A percentile compares a stretch with the other conserved stretches of the same genome.
Evolutionary conservation across 2,888 invertebrate species (phyloP).

Genomic region (Drosophila kokeensis): DNA sequence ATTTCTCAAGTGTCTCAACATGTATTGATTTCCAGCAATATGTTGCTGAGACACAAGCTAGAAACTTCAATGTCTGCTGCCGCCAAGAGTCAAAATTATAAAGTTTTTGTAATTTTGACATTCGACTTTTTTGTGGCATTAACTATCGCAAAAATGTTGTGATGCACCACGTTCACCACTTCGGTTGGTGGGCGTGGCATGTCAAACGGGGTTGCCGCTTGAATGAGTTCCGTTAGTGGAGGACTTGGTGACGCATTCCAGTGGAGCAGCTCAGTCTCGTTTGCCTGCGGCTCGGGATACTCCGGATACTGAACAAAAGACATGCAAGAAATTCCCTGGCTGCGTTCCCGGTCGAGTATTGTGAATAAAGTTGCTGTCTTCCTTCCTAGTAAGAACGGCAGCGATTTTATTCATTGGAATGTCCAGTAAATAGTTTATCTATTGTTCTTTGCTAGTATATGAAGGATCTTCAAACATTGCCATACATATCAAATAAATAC

Average conservation of each 20-base stretch:
- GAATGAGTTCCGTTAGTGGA: conserved; percentile 25
- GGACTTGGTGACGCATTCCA: conserved; percentile 17
- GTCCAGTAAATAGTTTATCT: neutral
- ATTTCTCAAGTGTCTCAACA: neutral
- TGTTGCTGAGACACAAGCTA: conserved; percentile 13
- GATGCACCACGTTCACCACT: conserved; percentile 27
- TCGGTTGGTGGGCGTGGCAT: neutral
- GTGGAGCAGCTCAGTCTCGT: conserved; percentile 1
- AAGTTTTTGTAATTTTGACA: conserved; percentile 7
- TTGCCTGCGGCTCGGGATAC: conserved; percentile 36
- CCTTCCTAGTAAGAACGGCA: neutral
- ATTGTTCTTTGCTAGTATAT: neutral
- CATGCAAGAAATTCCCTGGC: neutral
- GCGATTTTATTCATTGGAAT: neutral
- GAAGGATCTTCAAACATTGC: neutral
- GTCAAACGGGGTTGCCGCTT: conserved; percentile 6
- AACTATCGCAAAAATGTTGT: conserved; percentile 32
- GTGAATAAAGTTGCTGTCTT: neutral
- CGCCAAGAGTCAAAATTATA: too few relatives aligned
- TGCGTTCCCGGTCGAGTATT: neutral
- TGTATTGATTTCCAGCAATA: neutral
- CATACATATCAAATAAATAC: neutral
- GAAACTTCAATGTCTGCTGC: neutral
- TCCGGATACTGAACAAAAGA: too few relatives aligned
- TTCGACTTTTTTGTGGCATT: conserved; percentile 8